Base-by-base conservation (phyloP, 2,888 invertebrate genomes). In the Lepidocyrtinus sp. region DNA sequence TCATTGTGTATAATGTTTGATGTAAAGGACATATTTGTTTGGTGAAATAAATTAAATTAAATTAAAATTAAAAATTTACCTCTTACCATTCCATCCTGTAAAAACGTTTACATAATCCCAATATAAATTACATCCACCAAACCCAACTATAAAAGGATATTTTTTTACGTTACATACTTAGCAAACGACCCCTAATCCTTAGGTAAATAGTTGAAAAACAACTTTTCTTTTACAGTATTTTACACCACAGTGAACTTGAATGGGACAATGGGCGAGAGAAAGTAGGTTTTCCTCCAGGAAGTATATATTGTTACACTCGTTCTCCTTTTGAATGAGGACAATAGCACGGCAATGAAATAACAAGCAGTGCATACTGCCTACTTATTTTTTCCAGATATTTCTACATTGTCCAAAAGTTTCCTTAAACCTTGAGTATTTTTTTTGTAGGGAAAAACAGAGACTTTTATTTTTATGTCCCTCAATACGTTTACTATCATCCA, bases 171-270 rank as follows among this genome's bases (percentile, higher is more conserved):
- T 36, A 7, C 36, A 12, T 36, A 7, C 12, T 5, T 7, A 12
- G 36, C 5, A 36, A 36, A 36, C 12, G 12, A 36, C 12, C 5
- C 12, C 12, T 36, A 36, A 36, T 36, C 36, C 12, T 5, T 36
- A 36, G 36, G 36, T 55, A 55, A 7, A 55, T 7, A 55, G 55
- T 55, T 55, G 55, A n/a, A 55, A 55, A 55, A 55, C 55, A 55
- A 55, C 55, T 55, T 55, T 55, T 17, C n/a, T 62, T 68, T 25
- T n/a, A n/a, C 17, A 21, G 65, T 65, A 74, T 75, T 75, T 68
- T 62, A 68, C 75, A 75, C 75, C 59, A 68, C 67, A 75, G 45
- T 68, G 68, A 75, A 62, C 75, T 36, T 27, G 68, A 75, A 75
- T 68, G 46, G 67, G 17, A 72, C 55, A 55, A 55, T 55, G n/a